Percentiles rank a stretch among this genome's conserved stretches.
These are phyloP conservation scores for Melanotaenia nigrans DNA, from an alignment of 2,797 vertebrate genomes.

Conservation along the genomic window DNA sequence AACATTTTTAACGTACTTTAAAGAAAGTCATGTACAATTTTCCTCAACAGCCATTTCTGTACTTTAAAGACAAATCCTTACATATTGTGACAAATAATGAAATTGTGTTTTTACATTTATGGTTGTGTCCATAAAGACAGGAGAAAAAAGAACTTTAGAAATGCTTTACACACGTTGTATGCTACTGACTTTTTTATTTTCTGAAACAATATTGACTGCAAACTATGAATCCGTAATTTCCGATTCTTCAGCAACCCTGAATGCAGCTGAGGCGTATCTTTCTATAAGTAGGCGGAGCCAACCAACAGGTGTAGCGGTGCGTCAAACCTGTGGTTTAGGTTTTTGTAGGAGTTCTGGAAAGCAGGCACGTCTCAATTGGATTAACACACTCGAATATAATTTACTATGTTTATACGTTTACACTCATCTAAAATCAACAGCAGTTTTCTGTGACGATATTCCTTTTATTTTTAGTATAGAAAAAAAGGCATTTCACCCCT, in stretches of 20 bases:
- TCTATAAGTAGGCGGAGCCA: neutral
- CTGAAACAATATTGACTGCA: neutral
- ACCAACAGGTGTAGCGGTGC: slow-evolving; percentile 53
- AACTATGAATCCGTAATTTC: neutral
- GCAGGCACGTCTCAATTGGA: neutral
- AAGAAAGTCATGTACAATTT: neutral
- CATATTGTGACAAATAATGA: neutral
- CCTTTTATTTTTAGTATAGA: neutral
- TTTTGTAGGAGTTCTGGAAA: slow-evolving; percentile 7
- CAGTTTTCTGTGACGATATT: neutral
- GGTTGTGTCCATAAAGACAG: no score
- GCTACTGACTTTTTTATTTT: neutral
- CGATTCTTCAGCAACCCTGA: neutral
- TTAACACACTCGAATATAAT: neutral
- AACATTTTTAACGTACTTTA: neutral
- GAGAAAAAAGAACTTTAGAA: no score
- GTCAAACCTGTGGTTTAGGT: neutral
- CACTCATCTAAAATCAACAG: neutral
- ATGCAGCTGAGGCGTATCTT: slow-evolving; percentile 18
- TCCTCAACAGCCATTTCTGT: neutral
- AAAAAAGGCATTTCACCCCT: no score
- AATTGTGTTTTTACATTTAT: no score
- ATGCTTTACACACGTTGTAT: no score
- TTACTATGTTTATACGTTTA: neutral
- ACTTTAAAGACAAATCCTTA: neutral